Conservation (phyloP, 2,797 vertebrate species). For the Salarias fasciatus region DNA sequence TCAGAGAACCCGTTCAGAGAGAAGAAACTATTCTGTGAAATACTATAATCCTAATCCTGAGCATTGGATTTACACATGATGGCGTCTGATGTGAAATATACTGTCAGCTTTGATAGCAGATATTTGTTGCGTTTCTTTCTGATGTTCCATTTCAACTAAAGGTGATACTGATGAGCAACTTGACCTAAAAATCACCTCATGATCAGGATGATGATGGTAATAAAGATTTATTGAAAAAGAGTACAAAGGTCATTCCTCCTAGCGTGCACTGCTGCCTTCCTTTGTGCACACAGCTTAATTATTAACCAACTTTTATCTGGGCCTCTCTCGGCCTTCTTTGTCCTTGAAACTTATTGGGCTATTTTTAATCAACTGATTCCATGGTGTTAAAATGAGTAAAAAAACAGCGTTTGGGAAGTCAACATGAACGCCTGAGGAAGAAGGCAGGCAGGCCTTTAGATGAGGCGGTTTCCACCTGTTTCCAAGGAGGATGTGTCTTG, state of each 20-base stretch:
- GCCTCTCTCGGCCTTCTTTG: neutral
- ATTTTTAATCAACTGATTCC: neutral
- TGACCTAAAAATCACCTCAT: conserved; percentile 9
- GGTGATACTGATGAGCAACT: conserved; percentile 19
- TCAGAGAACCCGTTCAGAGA: conserved; percentile 85
- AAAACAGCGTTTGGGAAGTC: neutral
- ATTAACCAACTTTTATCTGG: conserved; percentile 58
- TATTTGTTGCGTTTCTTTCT: conserved; percentile 1
- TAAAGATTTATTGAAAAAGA: conserved; percentile 58
- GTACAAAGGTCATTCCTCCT: conserved; percentile 71
- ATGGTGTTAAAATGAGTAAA: neutral
- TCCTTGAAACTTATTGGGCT: too few species aligned
- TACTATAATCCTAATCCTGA: conserved; percentile 53
- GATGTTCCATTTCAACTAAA: neutral
- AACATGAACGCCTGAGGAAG: too few species aligned
- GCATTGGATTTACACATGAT: neutral
- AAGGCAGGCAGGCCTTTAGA: too few species aligned
- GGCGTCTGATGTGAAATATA: neutral
- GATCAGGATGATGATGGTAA: conserved; percentile 39
- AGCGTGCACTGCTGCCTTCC: conserved; percentile 10
- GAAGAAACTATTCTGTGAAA: conserved; percentile 84
- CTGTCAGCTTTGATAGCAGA: too few species aligned
- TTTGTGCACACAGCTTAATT: conserved; percentile 60
- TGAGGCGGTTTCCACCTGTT: conserved; percentile 11
- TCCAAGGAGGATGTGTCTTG: conserved; percentile 22